These are phyloP conservation scores for Taxidea taxus DNA, from an alignment of 2,113 vertebrate species.

Conservation along the genomic window DNA sequence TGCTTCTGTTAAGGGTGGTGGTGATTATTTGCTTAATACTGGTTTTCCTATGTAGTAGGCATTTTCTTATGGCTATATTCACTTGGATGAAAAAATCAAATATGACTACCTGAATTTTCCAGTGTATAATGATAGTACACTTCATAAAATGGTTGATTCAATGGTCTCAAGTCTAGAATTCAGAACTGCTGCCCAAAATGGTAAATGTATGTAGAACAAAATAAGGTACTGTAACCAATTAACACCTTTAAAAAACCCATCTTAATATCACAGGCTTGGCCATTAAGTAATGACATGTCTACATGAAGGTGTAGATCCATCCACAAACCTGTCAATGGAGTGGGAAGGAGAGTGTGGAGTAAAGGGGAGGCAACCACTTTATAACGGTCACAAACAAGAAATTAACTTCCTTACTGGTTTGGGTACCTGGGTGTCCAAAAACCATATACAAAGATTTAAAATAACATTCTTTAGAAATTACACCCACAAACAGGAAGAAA, in stretches of 20 bases:
- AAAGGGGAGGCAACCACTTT: not conserved
- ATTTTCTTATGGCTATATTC: slow-evolving; percentile 64
- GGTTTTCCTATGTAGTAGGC: slow-evolving; percentile 33
- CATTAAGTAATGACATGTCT: slow-evolving; percentile 54
- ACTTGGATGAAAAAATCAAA: slow-evolving; percentile 40
- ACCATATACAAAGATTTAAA: slow-evolving; percentile 47
- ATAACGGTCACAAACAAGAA: slow-evolving; percentile 41
- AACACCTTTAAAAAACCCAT: slow-evolving; percentile 57
- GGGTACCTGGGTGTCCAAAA: slow-evolving; percentile 30
- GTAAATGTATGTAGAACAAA: slow-evolving; percentile 75
- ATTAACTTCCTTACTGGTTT: slow-evolving; percentile 52
- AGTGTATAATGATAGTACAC: slow-evolving; percentile 1
- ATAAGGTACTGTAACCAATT: slow-evolving; percentile 70
- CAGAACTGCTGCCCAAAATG: slow-evolving; percentile 74
- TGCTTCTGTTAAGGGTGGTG: slow-evolving; percentile 65
- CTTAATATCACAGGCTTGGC: slow-evolving; percentile 59
- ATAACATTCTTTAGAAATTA: slow-evolving; percentile 33
- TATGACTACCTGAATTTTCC: slow-evolving; percentile 58
- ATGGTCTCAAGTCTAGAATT: slow-evolving; percentile 63
- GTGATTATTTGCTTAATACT: slow-evolving; percentile 53
- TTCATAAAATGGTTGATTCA: slow-evolving; percentile 12
- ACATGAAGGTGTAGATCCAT: slow-evolving; percentile 23
- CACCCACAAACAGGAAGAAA: slow-evolving; percentile 28
- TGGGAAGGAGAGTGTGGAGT: slow-evolving; percentile 42
- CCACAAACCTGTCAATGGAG: slow-evolving; percentile 59